These are phyloP conservation scores for Sericinus montela DNA, from an alignment of 2,888 invertebrate genomes.

Conservation along the genomic window DNA sequence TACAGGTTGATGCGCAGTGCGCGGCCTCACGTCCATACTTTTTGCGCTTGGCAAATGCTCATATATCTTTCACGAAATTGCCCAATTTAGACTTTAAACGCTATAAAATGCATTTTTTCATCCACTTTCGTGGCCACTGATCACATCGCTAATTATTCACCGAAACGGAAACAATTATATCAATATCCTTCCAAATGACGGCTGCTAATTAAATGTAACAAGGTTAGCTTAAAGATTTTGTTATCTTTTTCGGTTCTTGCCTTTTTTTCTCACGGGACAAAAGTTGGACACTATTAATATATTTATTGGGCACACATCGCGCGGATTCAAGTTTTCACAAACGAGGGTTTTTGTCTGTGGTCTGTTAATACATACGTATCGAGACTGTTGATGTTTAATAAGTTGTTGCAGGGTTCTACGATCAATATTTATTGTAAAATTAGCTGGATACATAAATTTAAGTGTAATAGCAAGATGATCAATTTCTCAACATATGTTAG, in stretches of 20 bases:
- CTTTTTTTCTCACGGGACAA: constrained; percentile 65
- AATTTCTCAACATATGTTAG: too few relatives aligned
- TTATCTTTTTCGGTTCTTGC: constrained; percentile 45
- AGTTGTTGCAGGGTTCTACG: too few relatives aligned
- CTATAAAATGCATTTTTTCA: constrained; percentile 38
- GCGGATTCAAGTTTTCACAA: constrained; percentile 30
- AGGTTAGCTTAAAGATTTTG: constrained; percentile 29
- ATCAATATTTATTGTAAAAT: too few relatives aligned
- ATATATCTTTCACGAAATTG: constrained; percentile 60
- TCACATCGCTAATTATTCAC: constrained; percentile 31
- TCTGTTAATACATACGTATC: background rate
- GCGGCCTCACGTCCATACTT: constrained; percentile 49
- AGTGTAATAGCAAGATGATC: too few relatives aligned
- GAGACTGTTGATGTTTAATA: background rate
- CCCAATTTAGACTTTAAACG: constrained; percentile 46
- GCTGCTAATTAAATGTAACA: constrained; percentile 19
- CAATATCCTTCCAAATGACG: constrained; percentile 26
- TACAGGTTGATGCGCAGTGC: constrained; percentile 35
- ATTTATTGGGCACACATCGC: constrained; percentile 60
- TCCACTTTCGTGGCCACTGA: constrained; percentile 16
- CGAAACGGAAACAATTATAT: constrained; percentile 33
- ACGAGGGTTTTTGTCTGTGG: constrained; percentile 16
- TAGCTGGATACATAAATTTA: too few relatives aligned
- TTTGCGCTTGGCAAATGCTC: constrained; percentile 53
- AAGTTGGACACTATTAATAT: constrained; percentile 63